These are phyloP conservation scores for Arnoldichthys spilopterus DNA, from an alignment of 2,797 vertebrate species.

Conservation along the genomic window DNA sequence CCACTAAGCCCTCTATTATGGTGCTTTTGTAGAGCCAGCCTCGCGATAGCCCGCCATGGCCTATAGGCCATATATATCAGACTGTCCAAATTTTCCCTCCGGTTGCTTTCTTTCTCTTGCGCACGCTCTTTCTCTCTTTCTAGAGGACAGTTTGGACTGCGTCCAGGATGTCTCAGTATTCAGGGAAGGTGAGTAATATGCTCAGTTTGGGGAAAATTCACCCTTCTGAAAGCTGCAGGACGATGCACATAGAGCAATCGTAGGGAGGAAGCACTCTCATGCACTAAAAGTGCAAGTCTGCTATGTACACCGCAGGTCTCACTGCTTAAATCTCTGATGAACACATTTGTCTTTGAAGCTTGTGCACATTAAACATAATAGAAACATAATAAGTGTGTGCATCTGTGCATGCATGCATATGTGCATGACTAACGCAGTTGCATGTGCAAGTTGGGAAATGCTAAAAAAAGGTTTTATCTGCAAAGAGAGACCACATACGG, in stretches of 20 bases:
- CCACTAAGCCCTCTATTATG: constrained; percentile 80
- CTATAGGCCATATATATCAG: constrained; percentile 78
- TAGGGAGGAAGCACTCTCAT: neutral
- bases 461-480: neutral
- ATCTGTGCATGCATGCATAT: constrained; percentile 8
- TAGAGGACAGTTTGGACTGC: constrained; percentile 66
- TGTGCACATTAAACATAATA: neutral
- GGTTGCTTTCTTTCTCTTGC: constrained; percentile 56
- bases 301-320: neutral
- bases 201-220: neutral
- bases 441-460: neutral
- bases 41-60: constrained; percentile 54
- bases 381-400: neutral
- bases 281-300: neutral
- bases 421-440: neutral
- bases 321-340: neutral
- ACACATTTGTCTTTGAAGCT: neutral
- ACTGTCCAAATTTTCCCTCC: constrained; percentile 64
- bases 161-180: constrained; percentile 86
- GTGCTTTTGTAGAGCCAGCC: constrained; percentile 71
- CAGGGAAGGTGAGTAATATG: constrained; percentile 87
- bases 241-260: neutral
- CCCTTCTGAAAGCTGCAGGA: constrained; percentile 2
- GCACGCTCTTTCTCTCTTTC: constrained; percentile 63
- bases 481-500: neutral